Conservation (phyloP, 2,888 invertebrate genomes). For the Vandiemenella viatica region DNA sequence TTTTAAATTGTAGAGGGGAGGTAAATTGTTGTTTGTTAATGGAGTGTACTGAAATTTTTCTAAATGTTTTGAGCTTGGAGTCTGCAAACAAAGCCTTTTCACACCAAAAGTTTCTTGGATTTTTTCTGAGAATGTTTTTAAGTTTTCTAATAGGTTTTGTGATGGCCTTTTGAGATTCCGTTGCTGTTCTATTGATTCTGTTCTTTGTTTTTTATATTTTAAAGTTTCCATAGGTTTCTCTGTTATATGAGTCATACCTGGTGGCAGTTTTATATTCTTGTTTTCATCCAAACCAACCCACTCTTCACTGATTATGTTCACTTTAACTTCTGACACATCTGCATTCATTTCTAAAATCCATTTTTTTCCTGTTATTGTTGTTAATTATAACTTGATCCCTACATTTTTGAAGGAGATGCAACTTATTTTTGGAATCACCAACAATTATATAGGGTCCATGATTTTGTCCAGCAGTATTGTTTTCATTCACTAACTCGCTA, state of each 20-base stretch:
- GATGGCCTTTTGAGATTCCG: not conserved
- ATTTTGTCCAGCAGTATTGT: conserved; percentile 33
- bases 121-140: not conserved
- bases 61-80: not conserved
- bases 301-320: conserved; percentile 41
- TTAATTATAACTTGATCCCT: conserved; percentile 5
- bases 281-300: conserved; percentile 26
- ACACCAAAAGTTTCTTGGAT: not conserved
- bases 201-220: not conserved
- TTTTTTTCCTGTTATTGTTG: not conserved
- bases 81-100: not conserved
- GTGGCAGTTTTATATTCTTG: conserved; percentile 1
- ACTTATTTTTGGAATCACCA: conserved; percentile 47
- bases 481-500: conserved; percentile 30
- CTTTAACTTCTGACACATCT: conserved; percentile 26
- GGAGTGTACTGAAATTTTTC: conserved; percentile 7
- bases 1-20: too few species aligned
- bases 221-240: not conserved
- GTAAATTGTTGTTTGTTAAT: conserved; percentile 3
- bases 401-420: conserved; percentile 36
- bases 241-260: not conserved
- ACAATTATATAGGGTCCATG: conserved; percentile 44
- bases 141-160: not conserved
- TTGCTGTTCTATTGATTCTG: not conserved
- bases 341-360: conserved; percentile 1